Conservation (phyloP, 2,888 invertebrate species). For the Cordilura impudica region DNA sequence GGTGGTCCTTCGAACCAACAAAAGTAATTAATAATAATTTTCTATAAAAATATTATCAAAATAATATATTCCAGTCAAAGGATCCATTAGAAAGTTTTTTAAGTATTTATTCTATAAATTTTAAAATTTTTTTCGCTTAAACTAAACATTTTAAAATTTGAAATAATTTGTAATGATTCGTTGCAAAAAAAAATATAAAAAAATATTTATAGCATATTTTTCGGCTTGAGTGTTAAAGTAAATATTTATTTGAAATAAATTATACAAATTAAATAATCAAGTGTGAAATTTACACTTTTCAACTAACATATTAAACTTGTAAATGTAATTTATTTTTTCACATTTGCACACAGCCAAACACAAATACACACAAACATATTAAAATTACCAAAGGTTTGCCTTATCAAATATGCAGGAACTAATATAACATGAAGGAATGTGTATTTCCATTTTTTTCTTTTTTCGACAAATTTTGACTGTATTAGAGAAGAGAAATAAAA, state of each 20-base stretch:
- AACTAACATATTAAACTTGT: conserved; percentile 9
- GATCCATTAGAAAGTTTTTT: too few species aligned
- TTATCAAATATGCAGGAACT: conserved; percentile 55
- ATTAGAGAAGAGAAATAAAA: neutral
- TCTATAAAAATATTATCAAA: too few species aligned
- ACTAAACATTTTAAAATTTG: too few species aligned
- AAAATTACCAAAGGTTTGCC: conserved; percentile 35
- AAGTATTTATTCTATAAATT: too few species aligned
- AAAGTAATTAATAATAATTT: too few species aligned
- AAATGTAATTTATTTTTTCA: conserved; percentile 36
- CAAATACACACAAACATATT: neutral
- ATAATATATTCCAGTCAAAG: too few species aligned
- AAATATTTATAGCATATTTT: conserved; percentile 20
- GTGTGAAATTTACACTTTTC: conserved; percentile 26
- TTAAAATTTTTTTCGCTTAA: too few species aligned
- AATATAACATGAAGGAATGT: conserved; percentile 44
- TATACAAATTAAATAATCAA: conserved; percentile 28
- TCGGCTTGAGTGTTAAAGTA: neutral
- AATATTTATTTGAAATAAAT: conserved; percentile 23
- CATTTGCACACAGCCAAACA: conserved; percentile 1
- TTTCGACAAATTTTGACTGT: neutral
- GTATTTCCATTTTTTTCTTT: neutral
- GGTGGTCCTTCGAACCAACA: too few species aligned
- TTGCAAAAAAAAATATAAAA: neutral
- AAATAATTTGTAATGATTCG: too few species aligned